A percentile compares a stretch with the other conserved stretches of the same genome.
Evolutionary conservation across 2,113 vertebrate genomes (phyloP).

Genomic region (Pseudois nayaur): DNA sequence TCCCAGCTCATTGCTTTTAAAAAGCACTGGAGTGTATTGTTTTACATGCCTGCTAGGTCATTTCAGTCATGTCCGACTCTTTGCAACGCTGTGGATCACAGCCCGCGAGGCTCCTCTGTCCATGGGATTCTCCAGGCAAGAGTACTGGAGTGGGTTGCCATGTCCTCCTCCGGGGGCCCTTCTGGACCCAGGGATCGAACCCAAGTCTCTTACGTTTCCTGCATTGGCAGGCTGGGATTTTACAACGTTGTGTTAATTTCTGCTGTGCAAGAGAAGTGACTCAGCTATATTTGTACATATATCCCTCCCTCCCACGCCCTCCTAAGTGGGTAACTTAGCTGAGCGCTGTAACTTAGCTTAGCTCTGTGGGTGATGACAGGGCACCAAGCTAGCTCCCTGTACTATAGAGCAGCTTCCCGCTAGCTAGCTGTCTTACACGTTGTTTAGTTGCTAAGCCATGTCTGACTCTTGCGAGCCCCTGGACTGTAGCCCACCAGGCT

Average conservation of each 20-base stretch:
- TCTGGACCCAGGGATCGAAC: not conserved
- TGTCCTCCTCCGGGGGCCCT: not conserved
- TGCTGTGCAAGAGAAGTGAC: not conserved
- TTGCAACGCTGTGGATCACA: not conserved
- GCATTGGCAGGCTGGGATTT: not conserved
- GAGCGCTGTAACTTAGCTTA: not conserved
- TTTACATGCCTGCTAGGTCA: not conserved
- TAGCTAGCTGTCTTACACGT: not conserved
- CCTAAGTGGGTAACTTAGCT: not conserved
- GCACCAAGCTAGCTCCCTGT: not conserved
- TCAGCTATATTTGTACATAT: not conserved
- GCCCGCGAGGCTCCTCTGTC: not conserved
- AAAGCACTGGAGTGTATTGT: not conserved
- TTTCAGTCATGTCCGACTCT: accelerated
- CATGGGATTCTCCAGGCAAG: not conserved
- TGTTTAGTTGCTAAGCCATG: not conserved
- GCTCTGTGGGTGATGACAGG: not conserved
- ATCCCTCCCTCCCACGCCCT: not conserved
- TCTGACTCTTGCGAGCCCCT: not conserved
- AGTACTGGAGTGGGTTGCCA: not conserved
- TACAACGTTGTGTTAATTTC: not conserved
- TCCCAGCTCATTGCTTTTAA: not conserved
- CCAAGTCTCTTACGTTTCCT: not conserved
- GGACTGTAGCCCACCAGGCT: not conserved
- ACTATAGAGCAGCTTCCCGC: not conserved